These are phyloP conservation scores for Troides helena DNA, from an alignment of 2,888 invertebrate genomes.

Conservation along the genomic window DNA sequence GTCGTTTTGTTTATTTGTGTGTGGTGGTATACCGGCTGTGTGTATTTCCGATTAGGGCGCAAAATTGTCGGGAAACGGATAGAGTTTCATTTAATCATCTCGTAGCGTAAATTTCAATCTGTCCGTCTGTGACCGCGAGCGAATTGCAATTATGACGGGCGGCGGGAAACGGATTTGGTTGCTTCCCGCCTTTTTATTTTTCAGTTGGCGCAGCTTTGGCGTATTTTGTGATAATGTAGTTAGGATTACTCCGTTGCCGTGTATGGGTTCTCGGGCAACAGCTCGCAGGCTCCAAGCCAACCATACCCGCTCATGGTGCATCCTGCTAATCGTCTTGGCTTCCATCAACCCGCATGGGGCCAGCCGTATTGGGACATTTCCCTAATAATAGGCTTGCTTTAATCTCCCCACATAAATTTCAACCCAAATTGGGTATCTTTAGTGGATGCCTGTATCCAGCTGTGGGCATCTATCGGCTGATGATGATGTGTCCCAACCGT, in stretches of 20 bases:
- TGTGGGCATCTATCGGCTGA: too few species aligned
- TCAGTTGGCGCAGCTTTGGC: conserved; percentile 43
- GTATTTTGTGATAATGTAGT: conserved; percentile 6
- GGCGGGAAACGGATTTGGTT: conserved; percentile 41
- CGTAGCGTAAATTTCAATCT: conserved; percentile 53
- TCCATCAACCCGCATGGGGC: too few species aligned
- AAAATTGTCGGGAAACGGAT: conserved; percentile 18
- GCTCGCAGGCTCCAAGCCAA: too few species aligned
- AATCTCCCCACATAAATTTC: too few species aligned
- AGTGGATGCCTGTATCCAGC: too few species aligned
- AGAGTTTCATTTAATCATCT: conserved; percentile 29
- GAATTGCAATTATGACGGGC: conserved; percentile 51
- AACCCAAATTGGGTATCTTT: too few species aligned
- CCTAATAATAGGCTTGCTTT: too few species aligned
- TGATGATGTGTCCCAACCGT: too few species aligned
- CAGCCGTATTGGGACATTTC: too few species aligned
- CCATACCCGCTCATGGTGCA: too few species aligned
- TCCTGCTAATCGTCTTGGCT: too few species aligned
- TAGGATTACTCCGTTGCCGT: background rate
- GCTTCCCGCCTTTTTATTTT: conserved; percentile 52
- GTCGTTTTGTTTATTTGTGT: too few species aligned
- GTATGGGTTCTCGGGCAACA: background rate
- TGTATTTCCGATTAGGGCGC: conserved; percentile 13
- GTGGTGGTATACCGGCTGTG: background rate
- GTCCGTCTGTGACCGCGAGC: conserved; percentile 59